Conservation (phyloP, 2,888 invertebrate genomes). For the Hirtodrosophila trivittata region DNA sequence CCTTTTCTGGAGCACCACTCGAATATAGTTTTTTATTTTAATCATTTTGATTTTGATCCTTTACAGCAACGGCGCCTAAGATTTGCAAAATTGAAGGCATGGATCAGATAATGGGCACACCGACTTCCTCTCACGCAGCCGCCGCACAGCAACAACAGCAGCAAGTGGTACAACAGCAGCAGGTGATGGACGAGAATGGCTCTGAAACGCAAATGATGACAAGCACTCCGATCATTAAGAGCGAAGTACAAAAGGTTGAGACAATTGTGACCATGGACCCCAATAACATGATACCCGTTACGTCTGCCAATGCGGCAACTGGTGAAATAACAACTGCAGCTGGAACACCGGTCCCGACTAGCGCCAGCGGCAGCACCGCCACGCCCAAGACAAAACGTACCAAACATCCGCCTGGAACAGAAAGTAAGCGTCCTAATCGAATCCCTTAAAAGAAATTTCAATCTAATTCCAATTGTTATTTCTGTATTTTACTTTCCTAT, state of each 20-base stretch:
- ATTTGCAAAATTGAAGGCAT: slow-evolving; percentile 83
- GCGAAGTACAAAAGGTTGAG: slow-evolving; percentile 81
- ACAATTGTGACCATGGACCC: slow-evolving; percentile 82
- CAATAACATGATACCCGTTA: slow-evolving; percentile 77
- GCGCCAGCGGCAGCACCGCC: slow-evolving; percentile 52
- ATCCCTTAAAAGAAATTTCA: not conserved
- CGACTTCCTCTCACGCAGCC: slow-evolving; percentile 76
- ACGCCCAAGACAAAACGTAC: slow-evolving; percentile 73
- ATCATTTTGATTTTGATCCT: too few relatives aligned
- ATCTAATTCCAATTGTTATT: not conserved
- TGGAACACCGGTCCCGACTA: slow-evolving; percentile 55
- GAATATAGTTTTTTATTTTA: too few relatives aligned
- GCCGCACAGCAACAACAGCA: slow-evolving; percentile 58
- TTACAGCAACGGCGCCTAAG: slow-evolving; percentile 80
- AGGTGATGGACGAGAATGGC: slow-evolving; percentile 74
- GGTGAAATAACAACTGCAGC: slow-evolving; percentile 67
- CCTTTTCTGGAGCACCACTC: too few relatives aligned
- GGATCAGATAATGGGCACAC: slow-evolving; percentile 82
- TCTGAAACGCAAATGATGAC: slow-evolving; percentile 74
- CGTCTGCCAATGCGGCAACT: slow-evolving; percentile 67
- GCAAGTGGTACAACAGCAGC: slow-evolving; percentile 70
- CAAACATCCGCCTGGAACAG: slow-evolving; percentile 72
- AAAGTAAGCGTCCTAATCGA: slow-evolving; percentile 54
- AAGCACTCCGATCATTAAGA: slow-evolving; percentile 81
- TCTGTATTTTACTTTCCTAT: slow-evolving; percentile 7